Evolutionary conservation across 2,888 invertebrate genomes (phyloP).

Genomic region (Drosophila anceps): DNA sequence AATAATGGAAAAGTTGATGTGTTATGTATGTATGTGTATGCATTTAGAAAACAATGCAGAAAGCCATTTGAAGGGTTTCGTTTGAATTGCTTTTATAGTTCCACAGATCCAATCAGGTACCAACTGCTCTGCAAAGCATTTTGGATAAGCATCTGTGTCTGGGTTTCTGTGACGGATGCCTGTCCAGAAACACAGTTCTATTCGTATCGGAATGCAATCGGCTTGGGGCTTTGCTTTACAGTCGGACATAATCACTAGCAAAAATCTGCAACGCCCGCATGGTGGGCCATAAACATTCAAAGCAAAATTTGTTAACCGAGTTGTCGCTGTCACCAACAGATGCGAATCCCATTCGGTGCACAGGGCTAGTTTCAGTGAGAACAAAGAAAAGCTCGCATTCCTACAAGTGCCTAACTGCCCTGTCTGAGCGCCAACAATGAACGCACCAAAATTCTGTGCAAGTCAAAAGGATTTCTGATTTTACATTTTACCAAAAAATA

Average conservation of each 20-base stretch:
- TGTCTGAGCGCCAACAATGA: slow-evolving; percentile 9
- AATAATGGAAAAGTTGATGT: neutral
- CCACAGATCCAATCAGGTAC: slow-evolving; percentile 3
- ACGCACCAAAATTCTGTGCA: neutral
- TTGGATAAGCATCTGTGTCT: slow-evolving; percentile 33
- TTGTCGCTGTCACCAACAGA: slow-evolving; percentile 43
- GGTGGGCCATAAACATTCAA: slow-evolving; percentile 19
- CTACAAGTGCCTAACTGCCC: slow-evolving; percentile 6
- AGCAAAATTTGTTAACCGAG: slow-evolving; percentile 39
- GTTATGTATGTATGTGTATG: neutral
- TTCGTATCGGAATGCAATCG: neutral
- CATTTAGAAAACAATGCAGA: neutral
- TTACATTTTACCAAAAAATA: slow-evolving; percentile 1
- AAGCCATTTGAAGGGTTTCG: neutral
- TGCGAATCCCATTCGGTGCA: slow-evolving; percentile 1
- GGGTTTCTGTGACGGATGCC: slow-evolving; percentile 28
- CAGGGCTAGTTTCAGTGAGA: slow-evolving; percentile 8
- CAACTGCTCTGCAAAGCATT: slow-evolving; percentile 11
- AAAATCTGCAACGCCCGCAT: slow-evolving; percentile 47
- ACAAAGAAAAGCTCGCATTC: slow-evolving; percentile 11
- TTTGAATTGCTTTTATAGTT: neutral
- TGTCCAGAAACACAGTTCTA: slow-evolving; percentile 7
- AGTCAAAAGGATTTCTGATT: slow-evolving; percentile 5
- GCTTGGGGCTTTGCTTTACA: slow-evolving; percentile 13
- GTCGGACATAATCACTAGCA: slow-evolving; percentile 43